Base-by-base conservation (phyloP, 2,888 invertebrate species). In the Empis livida region DNA sequence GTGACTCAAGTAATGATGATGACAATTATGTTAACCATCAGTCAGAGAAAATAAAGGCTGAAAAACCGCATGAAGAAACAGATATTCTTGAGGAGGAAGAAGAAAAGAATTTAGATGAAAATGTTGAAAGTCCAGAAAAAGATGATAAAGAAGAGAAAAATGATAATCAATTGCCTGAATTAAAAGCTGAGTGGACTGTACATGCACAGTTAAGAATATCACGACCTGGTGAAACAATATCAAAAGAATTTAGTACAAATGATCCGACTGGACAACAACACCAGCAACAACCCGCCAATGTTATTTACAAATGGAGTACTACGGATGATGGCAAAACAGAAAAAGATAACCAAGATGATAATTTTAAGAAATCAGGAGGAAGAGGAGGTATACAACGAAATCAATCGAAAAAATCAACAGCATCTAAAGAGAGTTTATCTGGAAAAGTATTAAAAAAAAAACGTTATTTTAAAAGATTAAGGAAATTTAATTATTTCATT, bases 151-250 rank as follows among this genome's bases (percentile, higher is more conserved):
- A 20, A 20, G 20, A 20, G 20, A 20, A 20, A 20, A 20, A 20
- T 20, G 6, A 3, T 5, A 27, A 27, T 27, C 6, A 27, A 27
- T 27, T 27, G 23, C 9, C 23, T 8, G 70, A 70, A 54, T 51
- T 70, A 37, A 71, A 73, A 20, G 77, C 77, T 53, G 79, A 80
- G 59, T 82, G 81, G 80, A 75, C 78, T 35, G 77, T 82, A 56
- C 80, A 74, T 62, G 87, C 79, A 47, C 81, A 82, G 58, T 71
- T 82, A 51, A 41, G 27, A 41, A 75, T 78, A 45, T 74, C 76
- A 38, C 79, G 77, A 50, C 68, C 69, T 8, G 67, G 67, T 32
- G 64, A 67, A 45, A 60, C 61, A 5, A 64, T 66, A 27, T 8
- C 23, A 9, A 27, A 9, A 27, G 23, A 27, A 27, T 27, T 27